Conservation (phyloP, 2,888 invertebrate genomes). For the Acleris sparsana region DNA sequence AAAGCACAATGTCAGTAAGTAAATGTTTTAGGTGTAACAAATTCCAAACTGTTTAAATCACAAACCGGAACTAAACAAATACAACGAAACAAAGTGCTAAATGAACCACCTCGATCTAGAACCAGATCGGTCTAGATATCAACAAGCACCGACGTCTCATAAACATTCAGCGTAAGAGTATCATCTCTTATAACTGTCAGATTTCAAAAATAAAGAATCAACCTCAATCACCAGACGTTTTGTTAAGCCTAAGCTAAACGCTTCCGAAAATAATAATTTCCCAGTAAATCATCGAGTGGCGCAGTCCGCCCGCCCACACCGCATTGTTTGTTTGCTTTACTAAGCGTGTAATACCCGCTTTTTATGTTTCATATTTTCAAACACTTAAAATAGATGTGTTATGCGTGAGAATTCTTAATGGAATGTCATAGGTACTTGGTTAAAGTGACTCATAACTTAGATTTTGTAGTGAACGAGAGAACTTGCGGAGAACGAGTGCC, state of each 20-base stretch:
- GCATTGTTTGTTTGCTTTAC: slow-evolving; percentile 69
- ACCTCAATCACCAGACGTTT: slow-evolving; percentile 22
- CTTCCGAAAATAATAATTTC: slow-evolving; percentile 38
- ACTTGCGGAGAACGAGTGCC: too few species aligned
- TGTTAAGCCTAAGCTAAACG: slow-evolving; percentile 36
- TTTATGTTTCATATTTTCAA: slow-evolving; percentile 63
- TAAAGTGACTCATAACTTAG: slow-evolving; percentile 2
- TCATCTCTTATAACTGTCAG: slow-evolving; percentile 21
- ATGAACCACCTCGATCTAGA: neutral
- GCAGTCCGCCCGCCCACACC: slow-evolving; percentile 39
- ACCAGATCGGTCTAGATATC: neutral
- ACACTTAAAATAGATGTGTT: slow-evolving; percentile 66
- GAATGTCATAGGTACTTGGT: slow-evolving; percentile 54
- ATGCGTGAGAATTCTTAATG: slow-evolving; percentile 71
- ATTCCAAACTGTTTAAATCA: too few species aligned
- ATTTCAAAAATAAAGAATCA: slow-evolving; percentile 27
- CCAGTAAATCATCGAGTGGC: slow-evolving; percentile 46
- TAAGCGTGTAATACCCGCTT: slow-evolving; percentile 62
- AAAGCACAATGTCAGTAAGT: too few species aligned
- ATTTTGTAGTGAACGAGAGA: too few species aligned
- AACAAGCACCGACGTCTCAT: neutral
- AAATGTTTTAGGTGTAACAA: too few species aligned
- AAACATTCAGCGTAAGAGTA: slow-evolving; percentile 8
- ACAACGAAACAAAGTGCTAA: too few species aligned
- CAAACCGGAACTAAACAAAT: too few species aligned